These are phyloP conservation scores for Pyralis farinalis DNA, from an alignment of 2,888 invertebrate species.

Conservation along the genomic window DNA sequence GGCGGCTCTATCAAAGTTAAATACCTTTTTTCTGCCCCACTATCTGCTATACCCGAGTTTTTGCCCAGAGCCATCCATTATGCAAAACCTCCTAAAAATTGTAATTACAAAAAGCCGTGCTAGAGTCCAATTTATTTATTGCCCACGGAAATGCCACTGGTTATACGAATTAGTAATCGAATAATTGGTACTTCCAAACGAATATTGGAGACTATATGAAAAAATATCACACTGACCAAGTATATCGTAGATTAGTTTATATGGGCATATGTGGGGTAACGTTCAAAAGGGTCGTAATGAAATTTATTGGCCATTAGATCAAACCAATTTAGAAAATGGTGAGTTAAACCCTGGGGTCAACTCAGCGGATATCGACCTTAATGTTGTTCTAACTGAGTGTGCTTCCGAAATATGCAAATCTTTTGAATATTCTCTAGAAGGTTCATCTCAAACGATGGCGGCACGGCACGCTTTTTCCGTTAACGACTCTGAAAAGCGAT, in stretches of 20 bases:
- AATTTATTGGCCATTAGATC: background rate
- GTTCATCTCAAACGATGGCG: constrained; percentile 18
- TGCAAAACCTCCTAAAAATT: constrained; percentile 44
- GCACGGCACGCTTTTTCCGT: constrained; percentile 32
- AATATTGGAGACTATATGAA: background rate
- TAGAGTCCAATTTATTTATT: constrained; percentile 28
- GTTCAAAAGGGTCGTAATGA: too few relatives aligned
- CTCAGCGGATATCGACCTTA: background rate
- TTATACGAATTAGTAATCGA: constrained; percentile 34
- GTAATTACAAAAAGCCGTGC: constrained; percentile 35
- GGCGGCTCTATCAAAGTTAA: constrained; percentile 36
- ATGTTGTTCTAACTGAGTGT: background rate
- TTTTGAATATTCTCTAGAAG: constrained; percentile 5
- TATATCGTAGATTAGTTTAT: too few relatives aligned
- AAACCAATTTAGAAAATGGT: background rate
- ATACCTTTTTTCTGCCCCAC: constrained; percentile 22
- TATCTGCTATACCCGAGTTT: constrained; percentile 29
- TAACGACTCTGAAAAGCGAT: constrained; percentile 24
- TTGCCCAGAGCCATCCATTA: constrained; percentile 38
- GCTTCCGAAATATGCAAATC: background rate
- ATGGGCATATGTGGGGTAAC: too few relatives aligned
- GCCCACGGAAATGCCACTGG: constrained; percentile 45
- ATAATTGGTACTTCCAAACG: constrained; percentile 15
- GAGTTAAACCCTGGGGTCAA: background rate
- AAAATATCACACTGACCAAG: background rate